Base-by-base conservation (phyloP, 2,113 vertebrate genomes). In the Megaleporinus macrocephalus region DNA sequence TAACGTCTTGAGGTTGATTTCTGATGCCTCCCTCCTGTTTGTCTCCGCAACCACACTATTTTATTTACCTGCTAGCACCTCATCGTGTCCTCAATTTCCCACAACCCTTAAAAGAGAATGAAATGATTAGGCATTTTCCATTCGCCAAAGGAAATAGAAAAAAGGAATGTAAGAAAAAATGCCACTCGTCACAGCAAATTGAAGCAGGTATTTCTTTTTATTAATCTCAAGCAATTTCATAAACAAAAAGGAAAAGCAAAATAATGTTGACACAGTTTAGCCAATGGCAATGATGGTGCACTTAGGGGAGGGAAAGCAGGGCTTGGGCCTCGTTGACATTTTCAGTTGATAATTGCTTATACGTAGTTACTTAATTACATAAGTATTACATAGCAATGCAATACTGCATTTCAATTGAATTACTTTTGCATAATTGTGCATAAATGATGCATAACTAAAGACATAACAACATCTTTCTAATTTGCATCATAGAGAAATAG, bases 211-310 rank as follows among this genome's bases (percentile, higher is more conserved):
- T 83, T 88, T 88, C 78, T 84, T 86, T 89, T 88, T 90, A 22
- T 92, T 91, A 89, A 92, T 89, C 88, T 87, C 78, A 22, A 73
- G 84, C 76, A 87, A 88, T 90, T 89, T 80, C 90, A 90, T 88
- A 90, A 90, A 91, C 81, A 81, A 71, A 79, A 89, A n/a, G 89
- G 84, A 91, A 90, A 90, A 88, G 83, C 68, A 87, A 91, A 90
- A 90, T 87, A 87, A 89, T 91, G 81, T 69, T 87, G 89, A 87
- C 90, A 82, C 85, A 89, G 91, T 92, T 91, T 88, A 69, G 79
- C 83, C 87, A 91, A 89, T 73, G 90, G 87, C 87, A 86, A 85
- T 85, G 84, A 81, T 90, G 77, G 77, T 76, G 80, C 82, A 89
- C 86, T 89, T 88, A 75, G 22, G 78, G 86, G 83, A 86, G 30